Percentiles rank a stretch among this genome's conserved stretches.
These are phyloP conservation scores for Clitarchus hookeri DNA, from an alignment of 2,888 invertebrate species.

Conservation along the genomic window DNA sequence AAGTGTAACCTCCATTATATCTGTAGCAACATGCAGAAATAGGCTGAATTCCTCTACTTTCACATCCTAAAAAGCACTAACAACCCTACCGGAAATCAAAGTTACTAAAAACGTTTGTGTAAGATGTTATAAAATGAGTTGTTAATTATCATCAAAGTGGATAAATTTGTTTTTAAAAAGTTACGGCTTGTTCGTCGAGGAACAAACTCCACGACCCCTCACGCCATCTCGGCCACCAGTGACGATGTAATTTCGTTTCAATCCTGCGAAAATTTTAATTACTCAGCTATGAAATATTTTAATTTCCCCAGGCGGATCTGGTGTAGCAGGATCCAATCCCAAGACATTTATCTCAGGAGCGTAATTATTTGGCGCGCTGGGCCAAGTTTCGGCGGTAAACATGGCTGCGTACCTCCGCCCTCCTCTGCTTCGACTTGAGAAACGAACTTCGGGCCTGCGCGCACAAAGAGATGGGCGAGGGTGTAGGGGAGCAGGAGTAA, in stretches of 20 bases:
- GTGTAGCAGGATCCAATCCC: neutral
- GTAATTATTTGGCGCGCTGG: neutral
- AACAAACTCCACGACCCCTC: too few relatives aligned
- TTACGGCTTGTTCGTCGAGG: too few relatives aligned
- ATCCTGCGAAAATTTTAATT: neutral
- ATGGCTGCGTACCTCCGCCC: neutral
- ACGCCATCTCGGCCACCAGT: neutral
- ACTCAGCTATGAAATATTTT: neutral
- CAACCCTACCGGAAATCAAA: too few relatives aligned
- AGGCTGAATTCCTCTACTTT: too few relatives aligned
- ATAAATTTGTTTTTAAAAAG: too few relatives aligned
- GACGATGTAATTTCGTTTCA: neutral
- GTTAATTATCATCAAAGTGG: too few relatives aligned
- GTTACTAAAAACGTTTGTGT: too few relatives aligned
- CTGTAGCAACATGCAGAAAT: too few relatives aligned
- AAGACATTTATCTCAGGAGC: neutral
- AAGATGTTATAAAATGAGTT: too few relatives aligned
- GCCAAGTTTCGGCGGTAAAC: neutral
- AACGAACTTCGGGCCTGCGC: neutral
- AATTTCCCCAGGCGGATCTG: neutral
- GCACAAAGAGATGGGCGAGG: neutral
- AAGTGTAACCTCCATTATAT: too few relatives aligned
- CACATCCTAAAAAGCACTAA: too few relatives aligned
- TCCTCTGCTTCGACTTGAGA: neutral
- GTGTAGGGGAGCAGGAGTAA: neutral